A percentile compares a stretch with the other conserved stretches of the same genome.
Conservation (phyloP, 1,140 invertebrate species). For the Pantala flavescens region DNA sequence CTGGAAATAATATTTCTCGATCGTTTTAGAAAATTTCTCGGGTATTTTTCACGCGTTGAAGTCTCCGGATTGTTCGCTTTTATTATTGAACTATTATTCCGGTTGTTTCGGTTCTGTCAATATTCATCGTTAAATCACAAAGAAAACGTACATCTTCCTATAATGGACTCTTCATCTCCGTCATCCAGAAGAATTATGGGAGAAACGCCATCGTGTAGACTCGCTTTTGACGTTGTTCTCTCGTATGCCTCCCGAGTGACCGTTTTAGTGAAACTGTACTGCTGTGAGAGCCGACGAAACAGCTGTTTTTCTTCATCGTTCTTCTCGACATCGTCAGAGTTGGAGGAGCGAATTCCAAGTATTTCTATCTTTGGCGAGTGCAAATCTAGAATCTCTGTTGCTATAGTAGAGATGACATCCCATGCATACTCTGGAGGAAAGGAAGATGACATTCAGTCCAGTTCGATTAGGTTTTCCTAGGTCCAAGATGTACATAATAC, state of each 20-base stretch:
- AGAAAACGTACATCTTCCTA: slow-evolving; percentile 13
- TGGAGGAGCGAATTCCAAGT: not conserved
- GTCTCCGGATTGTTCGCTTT: too few species aligned
- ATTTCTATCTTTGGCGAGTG: not conserved
- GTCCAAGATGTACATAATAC: too few species aligned
- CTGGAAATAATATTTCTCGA: too few species aligned
- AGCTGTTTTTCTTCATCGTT: not conserved
- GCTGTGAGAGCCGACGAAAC: slow-evolving; percentile 38
- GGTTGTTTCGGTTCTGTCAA: too few species aligned
- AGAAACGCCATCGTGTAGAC: slow-evolving; percentile 53
- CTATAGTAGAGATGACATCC: slow-evolving; percentile 56
- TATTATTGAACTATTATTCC: too few species aligned
- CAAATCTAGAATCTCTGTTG: slow-evolving; percentile 45
- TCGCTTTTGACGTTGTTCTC: slow-evolving; percentile 44
- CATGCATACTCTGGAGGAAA: slow-evolving; percentile 50
- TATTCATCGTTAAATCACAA: too few species aligned
- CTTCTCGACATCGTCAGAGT: slow-evolving; percentile 44
- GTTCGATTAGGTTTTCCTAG: too few species aligned
- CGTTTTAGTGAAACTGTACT: slow-evolving; percentile 55
- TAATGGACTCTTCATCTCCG: slow-evolving; percentile 22
- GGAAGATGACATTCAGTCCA: slow-evolving; percentile 20
- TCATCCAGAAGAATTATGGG: slow-evolving; percentile 52
- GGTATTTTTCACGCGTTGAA: too few species aligned
- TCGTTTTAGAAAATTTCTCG: too few species aligned
- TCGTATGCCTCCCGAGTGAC: slow-evolving; percentile 51